Conservation (phyloP, 2,113 vertebrate genomes). For the Mungos mungo region DNA sequence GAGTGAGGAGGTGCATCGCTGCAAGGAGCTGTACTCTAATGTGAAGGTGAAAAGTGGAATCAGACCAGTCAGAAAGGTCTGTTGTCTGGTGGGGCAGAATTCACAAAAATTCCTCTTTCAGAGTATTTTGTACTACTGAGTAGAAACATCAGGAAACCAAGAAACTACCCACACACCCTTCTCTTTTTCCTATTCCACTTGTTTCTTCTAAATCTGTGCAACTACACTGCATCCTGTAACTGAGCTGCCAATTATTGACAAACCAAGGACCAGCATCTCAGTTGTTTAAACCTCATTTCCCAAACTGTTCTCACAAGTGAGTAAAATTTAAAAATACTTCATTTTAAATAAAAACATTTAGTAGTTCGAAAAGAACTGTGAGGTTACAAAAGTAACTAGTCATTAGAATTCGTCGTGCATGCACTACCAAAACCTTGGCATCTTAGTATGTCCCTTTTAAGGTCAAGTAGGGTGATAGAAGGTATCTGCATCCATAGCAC, state of each 20-base stretch:
- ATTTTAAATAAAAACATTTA: slow-evolving; percentile 28
- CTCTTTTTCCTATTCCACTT: slow-evolving; percentile 58
- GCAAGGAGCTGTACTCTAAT: neutral
- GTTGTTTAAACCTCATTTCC: slow-evolving; percentile 33
- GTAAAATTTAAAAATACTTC: neutral
- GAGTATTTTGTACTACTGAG: slow-evolving; percentile 45
- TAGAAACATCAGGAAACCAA: slow-evolving; percentile 63
- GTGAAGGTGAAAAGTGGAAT: neutral
- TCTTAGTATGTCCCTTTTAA: neutral
- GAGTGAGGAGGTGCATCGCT: neutral
- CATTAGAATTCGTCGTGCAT: neutral
- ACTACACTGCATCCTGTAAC: slow-evolving; percentile 14
- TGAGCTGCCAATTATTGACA: slow-evolving; percentile 42
- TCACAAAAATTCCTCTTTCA: slow-evolving; percentile 36
- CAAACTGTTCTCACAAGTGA: slow-evolving; percentile 40
- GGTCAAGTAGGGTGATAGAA: neutral
- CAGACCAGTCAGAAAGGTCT: neutral
- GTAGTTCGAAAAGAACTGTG: slow-evolving; percentile 7
- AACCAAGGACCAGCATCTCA: slow-evolving; percentile 47
- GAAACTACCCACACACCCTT: slow-evolving; percentile 50
- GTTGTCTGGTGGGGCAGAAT: neutral
- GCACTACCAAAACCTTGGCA: neutral
- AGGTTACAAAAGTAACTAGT: slow-evolving; percentile 30
- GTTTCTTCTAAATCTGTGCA: slow-evolving; percentile 53
- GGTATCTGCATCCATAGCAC: neutral